These are phyloP conservation scores for Drosophila kanekoi DNA, from an alignment of 2,888 invertebrate species.

Conservation along the genomic window DNA sequence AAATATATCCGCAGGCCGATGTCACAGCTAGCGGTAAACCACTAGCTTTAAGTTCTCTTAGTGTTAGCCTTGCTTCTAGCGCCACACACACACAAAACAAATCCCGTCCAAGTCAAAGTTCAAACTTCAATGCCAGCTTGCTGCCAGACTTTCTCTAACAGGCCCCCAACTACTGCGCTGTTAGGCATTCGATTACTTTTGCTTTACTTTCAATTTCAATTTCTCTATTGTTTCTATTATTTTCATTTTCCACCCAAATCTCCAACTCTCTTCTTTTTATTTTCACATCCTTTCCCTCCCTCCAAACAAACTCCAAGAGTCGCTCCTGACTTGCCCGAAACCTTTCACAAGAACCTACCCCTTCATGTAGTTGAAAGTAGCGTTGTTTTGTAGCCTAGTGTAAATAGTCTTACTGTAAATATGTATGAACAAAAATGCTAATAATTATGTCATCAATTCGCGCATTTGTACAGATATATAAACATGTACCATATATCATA, in stretches of 20 bases:
- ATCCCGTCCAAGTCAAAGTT: slow-evolving; percentile 36
- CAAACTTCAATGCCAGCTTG: slow-evolving; percentile 40
- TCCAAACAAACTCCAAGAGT: slow-evolving; percentile 86
- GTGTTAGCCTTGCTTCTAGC: slow-evolving; percentile 80
- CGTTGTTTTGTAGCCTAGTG: slow-evolving; percentile 75
- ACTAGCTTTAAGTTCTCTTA: slow-evolving; percentile 85
- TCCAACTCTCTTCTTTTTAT: slow-evolving; percentile 23
- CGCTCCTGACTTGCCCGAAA: slow-evolving; percentile 87
- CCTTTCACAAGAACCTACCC: slow-evolving; percentile 84
- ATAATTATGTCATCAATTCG: slow-evolving; percentile 62
- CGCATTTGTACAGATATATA: slow-evolving; percentile 51
- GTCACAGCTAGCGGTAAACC: slow-evolving; percentile 81
- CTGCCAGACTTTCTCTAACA: slow-evolving; percentile 42
- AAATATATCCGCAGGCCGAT: slow-evolving; percentile 85
- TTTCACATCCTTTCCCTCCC: slow-evolving; percentile 48
- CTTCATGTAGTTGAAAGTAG: slow-evolving; percentile 87
- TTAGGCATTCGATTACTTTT: slow-evolving; percentile 62
- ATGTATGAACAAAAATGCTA: slow-evolving; percentile 79
- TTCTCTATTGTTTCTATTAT: slow-evolving; percentile 28
- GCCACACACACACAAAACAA: slow-evolving; percentile 13
- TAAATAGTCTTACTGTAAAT: slow-evolving; percentile 59
- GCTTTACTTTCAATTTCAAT: slow-evolving; percentile 43
- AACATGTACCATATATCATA: slow-evolving; percentile 25
- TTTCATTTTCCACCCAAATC: slow-evolving; percentile 25
- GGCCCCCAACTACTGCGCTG: slow-evolving; percentile 58